These are phyloP conservation scores for Calephelis perditalis DNA, from an alignment of 2,888 invertebrate genomes.

Conservation along the genomic window DNA sequence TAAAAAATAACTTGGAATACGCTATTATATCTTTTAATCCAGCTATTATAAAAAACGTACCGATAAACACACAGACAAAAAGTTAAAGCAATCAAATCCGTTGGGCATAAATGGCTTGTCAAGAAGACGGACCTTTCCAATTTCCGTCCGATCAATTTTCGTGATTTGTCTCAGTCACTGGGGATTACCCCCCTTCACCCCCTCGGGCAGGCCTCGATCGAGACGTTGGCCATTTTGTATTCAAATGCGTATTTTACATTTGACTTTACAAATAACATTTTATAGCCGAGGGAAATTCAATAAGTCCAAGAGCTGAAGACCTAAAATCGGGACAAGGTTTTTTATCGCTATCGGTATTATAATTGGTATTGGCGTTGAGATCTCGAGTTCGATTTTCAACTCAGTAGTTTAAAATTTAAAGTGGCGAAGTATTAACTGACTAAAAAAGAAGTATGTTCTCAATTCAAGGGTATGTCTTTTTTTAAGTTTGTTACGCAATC, in stretches of 20 bases:
- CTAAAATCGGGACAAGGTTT: too few species aligned
- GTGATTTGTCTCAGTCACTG: constrained; percentile 8
- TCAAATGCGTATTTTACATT: constrained; percentile 9
- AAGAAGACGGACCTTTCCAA: constrained; percentile 7
- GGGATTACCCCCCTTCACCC: not conserved
- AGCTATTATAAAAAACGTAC: not conserved
- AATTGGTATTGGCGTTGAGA: too few species aligned
- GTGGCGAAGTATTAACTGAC: too few species aligned
- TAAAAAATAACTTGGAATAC: not conserved
- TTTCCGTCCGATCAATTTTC: constrained; percentile 7
- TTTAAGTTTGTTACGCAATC: too few species aligned
- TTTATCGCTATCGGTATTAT: too few species aligned
- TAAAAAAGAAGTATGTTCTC: too few species aligned
- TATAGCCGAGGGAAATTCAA: not conserved
- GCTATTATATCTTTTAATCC: not conserved
- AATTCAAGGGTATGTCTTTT: too few species aligned
- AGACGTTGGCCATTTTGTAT: not conserved
- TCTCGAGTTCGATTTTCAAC: too few species aligned
- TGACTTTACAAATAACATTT: not conserved
- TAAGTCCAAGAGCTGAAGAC: too few species aligned
- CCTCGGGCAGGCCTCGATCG: not conserved
- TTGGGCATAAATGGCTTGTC: constrained; percentile 3
- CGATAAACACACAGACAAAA: not conserved
- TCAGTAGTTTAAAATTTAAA: too few species aligned
- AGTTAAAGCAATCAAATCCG: constrained; percentile 1